These are phyloP conservation scores for Aphrophora alni DNA, from an alignment of 2,888 invertebrate genomes.

Conservation along the genomic window DNA sequence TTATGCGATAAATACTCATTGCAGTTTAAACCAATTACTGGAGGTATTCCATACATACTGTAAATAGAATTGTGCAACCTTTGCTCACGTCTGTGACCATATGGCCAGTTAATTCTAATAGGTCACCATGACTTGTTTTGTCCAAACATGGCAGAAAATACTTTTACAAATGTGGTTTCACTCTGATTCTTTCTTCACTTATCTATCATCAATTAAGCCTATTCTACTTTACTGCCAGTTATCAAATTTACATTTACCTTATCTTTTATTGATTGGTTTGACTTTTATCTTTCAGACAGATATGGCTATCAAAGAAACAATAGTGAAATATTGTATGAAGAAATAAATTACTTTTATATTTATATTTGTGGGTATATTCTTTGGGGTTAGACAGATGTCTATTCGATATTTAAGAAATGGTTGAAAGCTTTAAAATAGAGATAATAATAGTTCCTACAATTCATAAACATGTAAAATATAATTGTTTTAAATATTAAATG, in stretches of 20 bases:
- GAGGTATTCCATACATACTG: background rate
- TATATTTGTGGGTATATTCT: too few relatives aligned
- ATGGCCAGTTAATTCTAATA: conserved; percentile 6
- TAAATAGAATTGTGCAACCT: background rate
- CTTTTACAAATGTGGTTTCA: background rate
- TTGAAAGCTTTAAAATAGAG: too few relatives aligned
- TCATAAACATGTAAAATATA: too few relatives aligned
- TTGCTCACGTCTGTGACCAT: background rate
- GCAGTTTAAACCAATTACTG: too few relatives aligned
- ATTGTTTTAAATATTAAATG: too few relatives aligned
- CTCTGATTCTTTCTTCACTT: background rate
- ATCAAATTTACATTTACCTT: background rate
- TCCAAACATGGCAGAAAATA: background rate
- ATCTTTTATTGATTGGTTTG: background rate
- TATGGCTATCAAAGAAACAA: background rate
- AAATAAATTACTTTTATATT: too few relatives aligned
- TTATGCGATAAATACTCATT: too few relatives aligned
- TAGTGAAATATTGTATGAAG: too few relatives aligned
- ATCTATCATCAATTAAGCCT: background rate
- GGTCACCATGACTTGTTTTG: conserved; percentile 4
- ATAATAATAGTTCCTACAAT: too few relatives aligned
- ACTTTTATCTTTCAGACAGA: conserved; percentile 7
- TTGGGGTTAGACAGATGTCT: too few relatives aligned
- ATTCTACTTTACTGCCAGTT: background rate
- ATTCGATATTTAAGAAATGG: too few relatives aligned